Evolutionary conservation across 2,888 invertebrate genomes (phyloP), one percentile per base, ranked within the genome.

Genomic region (Tolmerus cingulatus): DNA sequence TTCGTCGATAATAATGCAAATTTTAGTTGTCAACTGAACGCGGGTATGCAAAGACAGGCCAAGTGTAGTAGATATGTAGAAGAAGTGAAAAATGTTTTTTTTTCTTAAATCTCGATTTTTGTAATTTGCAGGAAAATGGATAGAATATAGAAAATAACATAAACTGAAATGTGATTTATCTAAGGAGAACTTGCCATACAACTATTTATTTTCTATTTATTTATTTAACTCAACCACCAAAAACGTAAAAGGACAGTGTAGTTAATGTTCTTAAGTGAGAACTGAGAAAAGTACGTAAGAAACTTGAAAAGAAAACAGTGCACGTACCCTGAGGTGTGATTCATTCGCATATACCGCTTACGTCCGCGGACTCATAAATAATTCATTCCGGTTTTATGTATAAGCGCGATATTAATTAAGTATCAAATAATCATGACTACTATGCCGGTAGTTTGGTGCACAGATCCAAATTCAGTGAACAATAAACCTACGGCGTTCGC

Each of bases 371-470:
- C 57, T 82, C 40, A 82, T 82, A 82, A 82, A 82, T 82, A 82
- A 82, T 82, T 82, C 82, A 82, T 82, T 57, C 9, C 40, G 57
- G 37, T 66, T 82, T n/a, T 66, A 34, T 57, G 37, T 82, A 57
- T 57, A 82, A 37, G 57, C 57, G 34, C 57, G 81, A 82, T 74
- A 82, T 34, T 76, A 87, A 87, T 87, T 74, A 66, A 79, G 37
- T 57, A 57, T 40, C 40, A 79, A 55, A 77, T 76, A 89, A 91
- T 87, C 88, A 92, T 92, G 93, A 90, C 93, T 88, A 90, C 92
- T 89, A 93, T 92, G 91, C 93, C 93, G 55, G 93, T 93, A 84
- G 93, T 93, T 84, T 93, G 93, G 93, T 93, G 93, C 89, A 91
- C 92, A 88, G 92, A 93, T 90, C 92, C 93, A 55, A 93, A 93